Conservation (phyloP, 2,113 vertebrate species). For the Apus apus region DNA sequence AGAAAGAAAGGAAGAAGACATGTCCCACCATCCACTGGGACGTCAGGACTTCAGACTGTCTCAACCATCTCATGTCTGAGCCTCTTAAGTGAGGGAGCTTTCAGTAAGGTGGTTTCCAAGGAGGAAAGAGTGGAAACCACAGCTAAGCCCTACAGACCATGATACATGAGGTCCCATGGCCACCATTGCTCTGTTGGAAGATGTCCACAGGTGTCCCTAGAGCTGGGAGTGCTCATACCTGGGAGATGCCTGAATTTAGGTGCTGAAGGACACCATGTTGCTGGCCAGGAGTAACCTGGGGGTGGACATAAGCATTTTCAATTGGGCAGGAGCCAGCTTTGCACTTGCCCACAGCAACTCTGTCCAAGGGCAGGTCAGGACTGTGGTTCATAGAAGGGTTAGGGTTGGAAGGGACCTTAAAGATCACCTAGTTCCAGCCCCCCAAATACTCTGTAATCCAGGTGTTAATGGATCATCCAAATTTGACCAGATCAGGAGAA, state of each 20-base stretch:
- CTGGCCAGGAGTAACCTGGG: neutral
- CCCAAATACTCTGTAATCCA: neutral
- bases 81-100: neutral
- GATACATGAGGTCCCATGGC: accelerated
- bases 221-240: neutral
- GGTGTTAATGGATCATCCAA: neutral
- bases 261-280: neutral
- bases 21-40: accelerated
- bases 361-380: too few relatives aligned
- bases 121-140: neutral
- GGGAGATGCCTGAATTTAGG: neutral
- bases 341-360: too few relatives aligned
- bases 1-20: neutral
- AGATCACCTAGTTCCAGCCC: neutral
- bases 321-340: too few relatives aligned
- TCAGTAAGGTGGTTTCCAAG: constrained; percentile 28
- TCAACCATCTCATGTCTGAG: neutral
- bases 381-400: too few relatives aligned
- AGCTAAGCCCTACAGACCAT: neutral
- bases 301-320: too few relatives aligned
- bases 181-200: neutral
- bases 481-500: neutral
- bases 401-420: too few relatives aligned
- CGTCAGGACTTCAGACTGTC: constrained; percentile 1
- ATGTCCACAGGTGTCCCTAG: neutral